Conservation (phyloP, 2,113 vertebrate genomes). For the Stomatorhinus ivindoensis region DNA sequence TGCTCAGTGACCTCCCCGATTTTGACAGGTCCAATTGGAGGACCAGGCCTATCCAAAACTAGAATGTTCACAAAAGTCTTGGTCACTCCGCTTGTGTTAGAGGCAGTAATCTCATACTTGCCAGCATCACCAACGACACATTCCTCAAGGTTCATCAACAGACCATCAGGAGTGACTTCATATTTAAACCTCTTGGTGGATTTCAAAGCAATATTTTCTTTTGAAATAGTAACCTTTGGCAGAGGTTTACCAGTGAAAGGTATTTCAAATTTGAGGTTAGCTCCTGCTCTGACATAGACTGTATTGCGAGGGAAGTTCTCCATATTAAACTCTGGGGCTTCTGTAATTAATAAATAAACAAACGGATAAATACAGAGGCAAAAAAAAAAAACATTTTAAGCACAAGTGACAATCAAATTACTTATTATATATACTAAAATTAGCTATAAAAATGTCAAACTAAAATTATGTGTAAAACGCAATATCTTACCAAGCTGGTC, state of each 20-base stretch:
- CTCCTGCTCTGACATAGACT: constrained; percentile 85
- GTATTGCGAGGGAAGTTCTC: constrained; percentile 87
- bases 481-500: constrained; percentile 71
- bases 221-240: constrained; percentile 83
- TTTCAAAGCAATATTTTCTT: constrained; percentile 76
- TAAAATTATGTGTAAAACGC: not conserved
- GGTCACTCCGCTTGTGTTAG: constrained; percentile 84
- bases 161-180: constrained; percentile 81
- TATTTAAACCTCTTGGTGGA: constrained; percentile 82
- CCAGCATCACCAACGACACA: constrained; percentile 81
- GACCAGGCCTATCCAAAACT: constrained; percentile 84
- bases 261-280: constrained; percentile 90
- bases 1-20: constrained; percentile 82
- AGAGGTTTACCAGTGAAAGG: constrained; percentile 84
- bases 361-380: constrained; percentile 24
- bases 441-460: not conserved
- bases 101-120: constrained; percentile 86
- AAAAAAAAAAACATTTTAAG: not conserved
- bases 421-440: not conserved
- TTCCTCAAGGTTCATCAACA: constrained; percentile 83
- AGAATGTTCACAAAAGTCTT: constrained; percentile 82
- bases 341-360: constrained; percentile 54
- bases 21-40: constrained; percentile 78
- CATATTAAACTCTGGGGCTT: constrained; percentile 89
- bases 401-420: not conserved